A percentile compares a stretch with the other conserved stretches of the same genome.
Conservation (phyloP, 2,888 invertebrate genomes). For the Pegoplata infirma region DNA sequence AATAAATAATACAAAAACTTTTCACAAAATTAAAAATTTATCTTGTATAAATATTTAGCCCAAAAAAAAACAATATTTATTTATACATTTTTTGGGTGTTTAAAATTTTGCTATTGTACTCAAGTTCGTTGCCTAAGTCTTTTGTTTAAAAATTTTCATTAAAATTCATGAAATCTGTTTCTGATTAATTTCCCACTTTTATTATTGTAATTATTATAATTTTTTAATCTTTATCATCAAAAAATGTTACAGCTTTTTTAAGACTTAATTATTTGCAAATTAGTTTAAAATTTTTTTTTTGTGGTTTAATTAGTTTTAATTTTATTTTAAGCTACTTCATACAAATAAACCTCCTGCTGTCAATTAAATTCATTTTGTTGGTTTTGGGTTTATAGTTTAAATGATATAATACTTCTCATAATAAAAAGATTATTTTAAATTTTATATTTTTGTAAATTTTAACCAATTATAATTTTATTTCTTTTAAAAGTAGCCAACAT, state of each 20-base stretch:
- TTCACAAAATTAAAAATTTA: background rate
- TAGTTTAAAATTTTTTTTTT: constrained; percentile 16
- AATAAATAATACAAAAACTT: background rate
- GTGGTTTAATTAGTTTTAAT: constrained; percentile 20
- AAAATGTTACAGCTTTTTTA: background rate
- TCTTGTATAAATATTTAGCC: background rate
- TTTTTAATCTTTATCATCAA: constrained; percentile 16
- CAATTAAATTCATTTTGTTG: constrained; percentile 45
- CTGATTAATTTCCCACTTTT: background rate
- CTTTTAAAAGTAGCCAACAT: background rate
- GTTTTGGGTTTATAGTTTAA: background rate
- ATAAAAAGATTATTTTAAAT: background rate
- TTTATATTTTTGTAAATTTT: background rate
- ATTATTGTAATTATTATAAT: background rate
- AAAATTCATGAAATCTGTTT: background rate
- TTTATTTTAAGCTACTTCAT: constrained; percentile 2
- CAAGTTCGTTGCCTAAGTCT: constrained; percentile 19
- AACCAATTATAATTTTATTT: background rate
- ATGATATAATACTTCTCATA: constrained; percentile 11
- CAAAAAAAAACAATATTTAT: background rate
- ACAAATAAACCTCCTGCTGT: constrained; percentile 34
- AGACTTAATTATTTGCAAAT: constrained; percentile 50
- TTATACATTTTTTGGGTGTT: background rate
- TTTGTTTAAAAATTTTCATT: background rate
- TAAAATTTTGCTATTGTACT: background rate